Conservation (phyloP, 2,113 vertebrate species). For the Chloroceryle aenea region DNA sequence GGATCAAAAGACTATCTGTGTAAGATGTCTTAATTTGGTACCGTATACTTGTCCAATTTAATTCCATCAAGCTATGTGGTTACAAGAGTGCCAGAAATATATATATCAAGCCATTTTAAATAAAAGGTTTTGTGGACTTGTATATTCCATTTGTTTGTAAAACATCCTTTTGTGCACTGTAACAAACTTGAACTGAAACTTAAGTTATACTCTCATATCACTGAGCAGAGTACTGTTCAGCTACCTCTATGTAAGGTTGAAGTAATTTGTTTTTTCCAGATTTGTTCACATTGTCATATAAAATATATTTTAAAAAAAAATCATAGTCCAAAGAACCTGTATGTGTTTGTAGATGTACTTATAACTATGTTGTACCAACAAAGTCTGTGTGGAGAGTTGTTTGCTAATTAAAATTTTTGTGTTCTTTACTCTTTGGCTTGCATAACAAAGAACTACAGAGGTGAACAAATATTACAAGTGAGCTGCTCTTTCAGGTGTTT, state of each 20-base stretch:
- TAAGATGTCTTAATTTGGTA: constrained; percentile 59
- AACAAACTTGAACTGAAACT: constrained; percentile 71
- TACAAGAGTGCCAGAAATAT: constrained; percentile 60
- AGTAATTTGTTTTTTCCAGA: constrained; percentile 49
- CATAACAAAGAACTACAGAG: neutral
- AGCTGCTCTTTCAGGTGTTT: neutral
- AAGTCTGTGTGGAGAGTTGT: constrained; percentile 65
- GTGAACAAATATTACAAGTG: neutral
- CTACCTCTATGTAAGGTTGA: constrained; percentile 77
- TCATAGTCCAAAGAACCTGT: constrained; percentile 68
- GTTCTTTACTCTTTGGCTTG: constrained; percentile 64
- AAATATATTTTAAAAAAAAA: constrained; percentile 44
- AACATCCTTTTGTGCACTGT: constrained; percentile 72
- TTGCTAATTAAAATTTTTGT: constrained; percentile 73
- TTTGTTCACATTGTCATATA: constrained; percentile 64
- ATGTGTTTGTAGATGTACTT: constrained; percentile 68
- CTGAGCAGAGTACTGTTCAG: constrained; percentile 69
- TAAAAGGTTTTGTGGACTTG: constrained; percentile 52
- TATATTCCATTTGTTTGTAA: constrained; percentile 68
- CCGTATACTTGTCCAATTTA: constrained; percentile 43
- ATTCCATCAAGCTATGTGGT: constrained; percentile 52
- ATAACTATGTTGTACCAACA: constrained; percentile 68
- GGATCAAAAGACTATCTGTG: constrained; percentile 41
- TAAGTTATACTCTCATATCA: constrained; percentile 58
- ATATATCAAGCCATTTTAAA: constrained; percentile 60